Evolutionary conservation across 2,888 invertebrate species (phyloP), one percentile per base, ranked within the genome.

Genomic region (Amblyjoppa proteus): DNA sequence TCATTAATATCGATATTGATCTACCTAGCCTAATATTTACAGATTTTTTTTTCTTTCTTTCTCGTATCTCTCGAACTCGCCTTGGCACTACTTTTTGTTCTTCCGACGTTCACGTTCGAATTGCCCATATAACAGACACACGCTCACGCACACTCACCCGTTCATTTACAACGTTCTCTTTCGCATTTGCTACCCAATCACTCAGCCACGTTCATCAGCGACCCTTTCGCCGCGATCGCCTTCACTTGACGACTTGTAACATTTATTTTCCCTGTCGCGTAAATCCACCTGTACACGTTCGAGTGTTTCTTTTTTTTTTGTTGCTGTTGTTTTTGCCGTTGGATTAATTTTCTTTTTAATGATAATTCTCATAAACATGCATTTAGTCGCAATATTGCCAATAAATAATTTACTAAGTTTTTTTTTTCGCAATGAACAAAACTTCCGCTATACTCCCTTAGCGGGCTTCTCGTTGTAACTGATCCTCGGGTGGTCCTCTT

Each of bases 11-110:
- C 90, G 90, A 92, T 93, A 93, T 93, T 93, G 91, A 91, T 92
- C 92, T 93, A 93, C 91, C 93, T 93, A 93, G 87, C 91, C 92
- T 93, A 93, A 93, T 93, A 93, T 93, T 90, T 93, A 93, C 93
- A 93, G 86, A 90, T 88, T 92, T 45, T 56, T 53, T 56, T 61
- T 53, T 53, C 0, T 77, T 74, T 66, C 51, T 53, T 58, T 77
- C 74, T 53, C 76, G 80, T 69, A 66, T 73, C 73, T 80, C 80
- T 84, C 85, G 61, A 64, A 31, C 64, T 84, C 88, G 84, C 85
- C 87, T 84, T 88, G 85, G 87, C 85, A 89, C 87, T 87, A 83
- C 81, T 80, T 82, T 80, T 71, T 84, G 45, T 64, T 64, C 56
- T 76, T 64, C 58, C 73, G 51, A 49, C 74, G 25, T 31, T 69